These are phyloP conservation scores for Hymenopus coronatus DNA, from an alignment of 2,888 invertebrate species.

Conservation along the genomic window DNA sequence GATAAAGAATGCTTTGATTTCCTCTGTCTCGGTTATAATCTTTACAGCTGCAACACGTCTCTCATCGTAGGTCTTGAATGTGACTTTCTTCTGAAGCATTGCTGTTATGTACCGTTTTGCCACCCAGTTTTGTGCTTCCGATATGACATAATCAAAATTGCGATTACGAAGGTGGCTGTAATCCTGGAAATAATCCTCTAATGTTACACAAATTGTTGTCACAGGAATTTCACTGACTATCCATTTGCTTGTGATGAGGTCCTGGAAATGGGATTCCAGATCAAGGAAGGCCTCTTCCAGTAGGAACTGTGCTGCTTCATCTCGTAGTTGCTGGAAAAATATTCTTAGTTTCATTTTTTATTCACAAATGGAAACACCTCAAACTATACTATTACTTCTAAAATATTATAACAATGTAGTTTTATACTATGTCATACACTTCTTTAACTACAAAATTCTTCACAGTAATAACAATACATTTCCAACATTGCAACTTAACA, in stretches of 20 bases:
- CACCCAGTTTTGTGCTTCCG: slow-evolving; percentile 80
- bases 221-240: slow-evolving; percentile 65
- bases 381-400: no score
- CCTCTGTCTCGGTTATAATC: slow-evolving; percentile 80
- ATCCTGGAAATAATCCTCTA: slow-evolving; percentile 92
- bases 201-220: slow-evolving; percentile 91
- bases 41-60: slow-evolving; percentile 80
- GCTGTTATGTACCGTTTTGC: slow-evolving; percentile 88
- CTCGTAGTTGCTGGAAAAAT: slow-evolving; percentile 52
- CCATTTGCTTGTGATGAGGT: slow-evolving; percentile 89
- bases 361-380: background rate
- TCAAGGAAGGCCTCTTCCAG: slow-evolving; percentile 93
- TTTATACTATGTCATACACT: no score
- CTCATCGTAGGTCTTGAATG: slow-evolving; percentile 82
- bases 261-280: slow-evolving; percentile 84
- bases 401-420: no score
- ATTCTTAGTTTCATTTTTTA: background rate
- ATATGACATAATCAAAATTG: slow-evolving; percentile 85
- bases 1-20: slow-evolving; percentile 76
- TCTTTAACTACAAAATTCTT: no score
- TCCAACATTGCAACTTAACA: no score
- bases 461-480: no score
- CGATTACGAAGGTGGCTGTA: slow-evolving; percentile 84
- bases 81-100: slow-evolving; percentile 80
- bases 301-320: slow-evolving; percentile 74